Evolutionary conservation across 1,140 invertebrate species (phyloP).

Genomic region (Drosophila burlai): DNA sequence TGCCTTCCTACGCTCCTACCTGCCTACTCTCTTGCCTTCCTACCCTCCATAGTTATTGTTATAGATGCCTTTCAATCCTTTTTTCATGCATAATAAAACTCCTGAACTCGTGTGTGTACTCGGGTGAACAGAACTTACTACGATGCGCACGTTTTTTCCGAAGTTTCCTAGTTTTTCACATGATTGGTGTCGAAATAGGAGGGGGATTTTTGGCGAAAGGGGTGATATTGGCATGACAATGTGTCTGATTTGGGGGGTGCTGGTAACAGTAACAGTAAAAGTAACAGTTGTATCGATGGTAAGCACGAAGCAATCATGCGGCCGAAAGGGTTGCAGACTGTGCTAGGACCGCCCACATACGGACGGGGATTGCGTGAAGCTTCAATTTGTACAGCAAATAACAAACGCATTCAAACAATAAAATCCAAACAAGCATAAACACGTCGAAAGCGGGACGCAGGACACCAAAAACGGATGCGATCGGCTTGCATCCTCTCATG

Average conservation of each 20-base stretch:
- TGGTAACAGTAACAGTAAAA: slow-evolving; percentile 30
- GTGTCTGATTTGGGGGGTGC: slow-evolving; percentile 37
- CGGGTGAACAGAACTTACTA: slow-evolving; percentile 25
- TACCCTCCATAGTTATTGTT: slow-evolving; percentile 47
- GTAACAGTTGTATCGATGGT: slow-evolving; percentile 18
- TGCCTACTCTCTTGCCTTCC: not conserved
- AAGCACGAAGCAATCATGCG: slow-evolving; percentile 47
- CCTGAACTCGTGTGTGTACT: slow-evolving; percentile 24
- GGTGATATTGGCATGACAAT: slow-evolving; percentile 46
- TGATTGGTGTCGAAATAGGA: slow-evolving; percentile 37
- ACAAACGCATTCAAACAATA: slow-evolving; percentile 63
- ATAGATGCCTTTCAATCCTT: slow-evolving; percentile 43
- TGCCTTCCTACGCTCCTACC: not conserved
- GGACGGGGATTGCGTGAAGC: slow-evolving; percentile 24
- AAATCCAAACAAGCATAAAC: slow-evolving; percentile 80
- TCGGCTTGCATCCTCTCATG: not conserved
- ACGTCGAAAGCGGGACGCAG: slow-evolving; percentile 46
- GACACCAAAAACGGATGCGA: slow-evolving; percentile 10
- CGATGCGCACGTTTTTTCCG: slow-evolving; percentile 35
- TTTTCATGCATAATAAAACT: slow-evolving; percentile 19
- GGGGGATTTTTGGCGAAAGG: slow-evolving; percentile 22
- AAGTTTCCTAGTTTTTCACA: slow-evolving; percentile 29
- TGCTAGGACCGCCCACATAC: slow-evolving; percentile 15
- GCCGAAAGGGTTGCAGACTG: slow-evolving; percentile 35
- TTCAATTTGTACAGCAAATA: slow-evolving; percentile 69